Evolutionary conservation across 1,140 invertebrate species (phyloP).

Genomic region (Holotrichia oblita): DNA sequence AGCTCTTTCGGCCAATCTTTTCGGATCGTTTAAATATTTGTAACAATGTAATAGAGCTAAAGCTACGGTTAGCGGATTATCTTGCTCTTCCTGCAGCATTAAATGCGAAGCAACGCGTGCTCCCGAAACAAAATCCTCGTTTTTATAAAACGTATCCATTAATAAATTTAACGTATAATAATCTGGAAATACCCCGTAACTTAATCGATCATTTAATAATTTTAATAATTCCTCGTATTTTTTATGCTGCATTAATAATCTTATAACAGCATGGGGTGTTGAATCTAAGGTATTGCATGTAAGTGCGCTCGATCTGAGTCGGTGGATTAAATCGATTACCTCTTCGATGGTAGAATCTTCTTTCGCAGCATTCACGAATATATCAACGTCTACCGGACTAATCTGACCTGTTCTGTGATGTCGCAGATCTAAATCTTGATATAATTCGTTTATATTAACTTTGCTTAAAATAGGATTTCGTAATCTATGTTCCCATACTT

Average conservation of each 20-base stretch:
- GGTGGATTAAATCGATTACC: conserved; percentile 73
- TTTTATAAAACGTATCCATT: conserved; percentile 82
- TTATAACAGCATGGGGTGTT: conserved; percentile 81
- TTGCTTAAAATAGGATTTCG: conserved; percentile 70
- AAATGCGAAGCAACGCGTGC: conserved; percentile 79
- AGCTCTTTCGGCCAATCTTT: conserved; percentile 64
- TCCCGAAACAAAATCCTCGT: conserved; percentile 75
- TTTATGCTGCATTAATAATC: conserved; percentile 70
- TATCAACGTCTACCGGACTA: conserved; percentile 77
- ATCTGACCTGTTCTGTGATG: conserved; percentile 65
- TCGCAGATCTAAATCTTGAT: conserved; percentile 70
- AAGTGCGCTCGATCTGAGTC: conserved; percentile 74
- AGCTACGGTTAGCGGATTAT: conserved; percentile 74
- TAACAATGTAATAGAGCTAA: conserved; percentile 80
- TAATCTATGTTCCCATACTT: conserved; percentile 72
- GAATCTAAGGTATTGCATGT: conserved; percentile 77
- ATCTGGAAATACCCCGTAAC: conserved; percentile 92
- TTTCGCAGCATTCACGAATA: conserved; percentile 72
- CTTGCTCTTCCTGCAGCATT: conserved; percentile 90
- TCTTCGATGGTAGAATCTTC: conserved; percentile 69
- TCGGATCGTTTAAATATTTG: conserved; percentile 73
- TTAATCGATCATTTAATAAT: conserved; percentile 81
- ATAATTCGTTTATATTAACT: conserved; percentile 71
- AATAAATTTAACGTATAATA: conserved; percentile 80
- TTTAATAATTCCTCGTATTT: conserved; percentile 71